A percentile compares a stretch with the other conserved stretches of the same genome.
Evolutionary conservation across 2,888 invertebrate species (phyloP).

Genomic region (Cotesia congregata): DNA sequence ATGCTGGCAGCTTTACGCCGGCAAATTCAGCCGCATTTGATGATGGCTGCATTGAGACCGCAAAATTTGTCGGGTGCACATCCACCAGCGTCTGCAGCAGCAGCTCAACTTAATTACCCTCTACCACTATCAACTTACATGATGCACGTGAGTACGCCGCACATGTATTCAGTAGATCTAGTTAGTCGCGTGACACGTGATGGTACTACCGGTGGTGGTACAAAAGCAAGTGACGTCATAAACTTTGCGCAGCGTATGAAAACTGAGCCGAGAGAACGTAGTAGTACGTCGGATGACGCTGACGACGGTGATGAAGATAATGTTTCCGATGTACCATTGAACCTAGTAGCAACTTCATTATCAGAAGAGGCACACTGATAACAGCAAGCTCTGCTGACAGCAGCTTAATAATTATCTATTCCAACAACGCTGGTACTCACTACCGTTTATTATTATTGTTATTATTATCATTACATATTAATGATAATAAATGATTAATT

Average conservation of each 20-base stretch:
- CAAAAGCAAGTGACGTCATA: conserved; percentile 46
- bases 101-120: conserved; percentile 62
- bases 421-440: background rate
- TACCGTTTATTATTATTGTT: conserved; percentile 19
- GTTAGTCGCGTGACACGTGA: conserved; percentile 49
- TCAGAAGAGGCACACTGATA: conserved; percentile 75
- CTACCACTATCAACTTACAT: conserved; percentile 64
- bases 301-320: conserved; percentile 72
- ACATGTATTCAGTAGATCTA: conserved; percentile 53
- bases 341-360: conserved; percentile 80
- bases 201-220: conserved; percentile 30
- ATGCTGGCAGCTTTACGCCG: conserved; percentile 80
- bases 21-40: conserved; percentile 80
- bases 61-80: conserved; percentile 66
- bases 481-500: background rate
- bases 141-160: conserved; percentile 66
- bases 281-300: conserved; percentile 57
- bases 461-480: conserved; percentile 13
- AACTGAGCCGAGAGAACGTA: conserved; percentile 59
- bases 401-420: background rate
- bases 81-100: conserved; percentile 54
- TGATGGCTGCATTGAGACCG: conserved; percentile 75
- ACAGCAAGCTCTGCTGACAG: background rate
- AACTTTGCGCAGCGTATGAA: conserved; percentile 62
- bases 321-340: conserved; percentile 77